Conservation (phyloP, 2,797 vertebrate species). For the Hipposideros larvatus region DNA sequence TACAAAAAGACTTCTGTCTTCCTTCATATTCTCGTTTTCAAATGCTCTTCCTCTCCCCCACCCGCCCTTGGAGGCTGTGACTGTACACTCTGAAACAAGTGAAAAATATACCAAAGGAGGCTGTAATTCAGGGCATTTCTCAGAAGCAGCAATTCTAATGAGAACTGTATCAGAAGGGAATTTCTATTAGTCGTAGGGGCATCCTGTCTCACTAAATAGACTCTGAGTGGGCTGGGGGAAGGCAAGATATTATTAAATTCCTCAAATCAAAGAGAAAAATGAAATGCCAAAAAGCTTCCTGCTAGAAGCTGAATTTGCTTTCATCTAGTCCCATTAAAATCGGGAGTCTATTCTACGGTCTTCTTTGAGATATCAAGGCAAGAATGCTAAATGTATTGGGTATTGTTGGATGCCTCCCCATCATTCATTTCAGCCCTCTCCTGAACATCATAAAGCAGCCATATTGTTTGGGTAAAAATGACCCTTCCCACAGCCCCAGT, state of each 20-base stretch:
- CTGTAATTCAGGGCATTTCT: neutral
- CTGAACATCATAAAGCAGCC: neutral
- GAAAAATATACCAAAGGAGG: neutral
- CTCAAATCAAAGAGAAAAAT: constrained; percentile 64
- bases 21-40: constrained; percentile 66
- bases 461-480: neutral
- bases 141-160: constrained; percentile 25
- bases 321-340: neutral
- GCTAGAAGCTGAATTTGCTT: constrained; percentile 29
- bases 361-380: neutral
- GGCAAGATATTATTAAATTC: constrained; percentile 21
- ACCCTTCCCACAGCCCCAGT: neutral
- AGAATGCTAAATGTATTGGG: neutral
- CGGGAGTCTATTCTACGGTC: constrained; percentile 9
- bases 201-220: constrained; percentile 53
- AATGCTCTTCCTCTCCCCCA: constrained; percentile 45
- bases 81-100: constrained; percentile 10
- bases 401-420: neutral
- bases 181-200: neutral
- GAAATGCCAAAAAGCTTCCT: constrained; percentile 18
- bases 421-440: neutral
- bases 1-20: constrained; percentile 71
- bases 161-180: constrained; percentile 6
- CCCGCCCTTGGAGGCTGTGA: constrained; percentile 36
- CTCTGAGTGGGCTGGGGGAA: constrained; percentile 9